Conservation (phyloP, 2,797 vertebrate species). For the Crocodylus rhombifer region DNA sequence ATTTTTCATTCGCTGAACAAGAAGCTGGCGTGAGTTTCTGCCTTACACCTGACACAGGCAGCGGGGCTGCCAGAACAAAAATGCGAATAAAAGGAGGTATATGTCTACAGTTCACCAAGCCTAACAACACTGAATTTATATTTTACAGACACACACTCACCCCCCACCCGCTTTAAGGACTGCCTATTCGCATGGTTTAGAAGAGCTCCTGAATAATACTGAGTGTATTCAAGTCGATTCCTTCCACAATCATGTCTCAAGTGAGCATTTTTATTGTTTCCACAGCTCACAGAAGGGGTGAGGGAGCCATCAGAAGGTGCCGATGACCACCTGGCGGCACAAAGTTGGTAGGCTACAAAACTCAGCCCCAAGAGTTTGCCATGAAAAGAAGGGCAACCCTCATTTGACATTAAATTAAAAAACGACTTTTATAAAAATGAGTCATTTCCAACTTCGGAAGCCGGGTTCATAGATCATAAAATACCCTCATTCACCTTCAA, state of each 20-base stretch:
- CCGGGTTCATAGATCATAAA: conserved; percentile 14
- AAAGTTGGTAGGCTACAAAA: not conserved
- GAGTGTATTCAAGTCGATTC: not conserved
- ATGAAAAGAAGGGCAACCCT: not conserved
- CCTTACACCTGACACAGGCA: not conserved
- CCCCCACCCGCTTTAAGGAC: not conserved
- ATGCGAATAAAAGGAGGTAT: not conserved
- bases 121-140: not conserved
- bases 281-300: not conserved
- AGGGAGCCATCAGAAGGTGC: not conserved
- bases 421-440: conserved; percentile 10
- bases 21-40: not conserved
- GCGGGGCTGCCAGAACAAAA: not conserved
- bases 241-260: not conserved
- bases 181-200: not conserved
- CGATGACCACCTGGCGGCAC: not conserved
- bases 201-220: not conserved
- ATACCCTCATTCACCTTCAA: not conserved
- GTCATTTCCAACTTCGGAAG: not conserved
- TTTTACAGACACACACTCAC: rapidly evolving
- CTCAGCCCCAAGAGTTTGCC: not conserved
- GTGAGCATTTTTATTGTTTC: not conserved
- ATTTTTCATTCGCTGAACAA: not conserved
- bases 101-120: not conserved
- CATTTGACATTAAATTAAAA: conserved; percentile 29